phyloP scores from a whole-genome alignment of 1,140 invertebrate species.

The Drosophila eugracilis region DNA sequence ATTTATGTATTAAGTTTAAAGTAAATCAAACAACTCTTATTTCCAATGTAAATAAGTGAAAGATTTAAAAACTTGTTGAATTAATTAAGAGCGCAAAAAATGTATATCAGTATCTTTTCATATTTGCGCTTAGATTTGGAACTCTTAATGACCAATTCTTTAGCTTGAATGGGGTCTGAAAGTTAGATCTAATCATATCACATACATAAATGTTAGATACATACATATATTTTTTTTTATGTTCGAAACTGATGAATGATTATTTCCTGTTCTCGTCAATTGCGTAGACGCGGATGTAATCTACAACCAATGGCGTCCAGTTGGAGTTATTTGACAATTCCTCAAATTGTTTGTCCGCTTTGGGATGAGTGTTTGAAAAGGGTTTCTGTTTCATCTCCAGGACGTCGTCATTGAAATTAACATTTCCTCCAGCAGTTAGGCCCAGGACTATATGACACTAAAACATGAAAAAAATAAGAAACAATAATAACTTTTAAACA shows the following conservation, averaged over 20 bases:
- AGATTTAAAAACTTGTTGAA: too few species aligned
- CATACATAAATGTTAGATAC: too few species aligned
- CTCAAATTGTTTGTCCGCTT: not conserved
- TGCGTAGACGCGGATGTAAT: not conserved
- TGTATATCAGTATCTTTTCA: too few species aligned
- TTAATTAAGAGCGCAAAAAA: too few species aligned
- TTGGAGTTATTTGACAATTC: not conserved
- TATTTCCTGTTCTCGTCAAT: not conserved
- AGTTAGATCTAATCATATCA: too few species aligned
- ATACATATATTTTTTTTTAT: too few species aligned
- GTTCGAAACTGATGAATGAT: too few species aligned
- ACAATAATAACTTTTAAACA: not conserved
- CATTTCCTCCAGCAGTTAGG: not conserved
- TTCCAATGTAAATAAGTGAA: too few species aligned
- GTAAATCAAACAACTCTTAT: too few species aligned
- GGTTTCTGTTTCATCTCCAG: not conserved
- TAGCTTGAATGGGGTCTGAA: too few species aligned
- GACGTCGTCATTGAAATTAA: not conserved
- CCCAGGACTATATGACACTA: not conserved
- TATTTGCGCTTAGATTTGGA: too few species aligned
- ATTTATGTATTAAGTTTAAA: not conserved
- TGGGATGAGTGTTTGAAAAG: not conserved
- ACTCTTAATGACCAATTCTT: too few species aligned
- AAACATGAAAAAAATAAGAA: not conserved
- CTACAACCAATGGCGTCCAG: not conserved